Conservation (phyloP, 1,140 invertebrate genomes). For the Drosophila insularis region DNA sequence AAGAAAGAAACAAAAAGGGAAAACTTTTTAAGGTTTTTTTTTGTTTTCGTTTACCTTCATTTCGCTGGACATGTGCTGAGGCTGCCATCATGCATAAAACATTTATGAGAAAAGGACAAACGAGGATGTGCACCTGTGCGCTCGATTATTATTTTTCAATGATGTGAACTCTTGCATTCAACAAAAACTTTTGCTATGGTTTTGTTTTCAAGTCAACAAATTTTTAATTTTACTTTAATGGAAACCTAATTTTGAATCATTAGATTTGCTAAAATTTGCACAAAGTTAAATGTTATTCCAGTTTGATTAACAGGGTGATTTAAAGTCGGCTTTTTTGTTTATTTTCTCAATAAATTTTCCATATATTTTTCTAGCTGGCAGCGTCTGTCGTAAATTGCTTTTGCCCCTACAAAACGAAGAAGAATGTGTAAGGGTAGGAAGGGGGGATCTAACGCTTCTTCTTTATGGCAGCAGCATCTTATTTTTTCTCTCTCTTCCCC, state of each 20-base stretch:
- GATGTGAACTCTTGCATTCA: conserved; percentile 5
- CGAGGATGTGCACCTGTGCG: conserved; percentile 32
- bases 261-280: neutral
- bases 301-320: neutral
- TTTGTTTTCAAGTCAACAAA: neutral
- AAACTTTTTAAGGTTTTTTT: conserved; percentile 23
- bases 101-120: conserved; percentile 19
- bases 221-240: neutral
- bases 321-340: neutral
- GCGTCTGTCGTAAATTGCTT: conserved; percentile 24
- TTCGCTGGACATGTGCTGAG: conserved; percentile 35
- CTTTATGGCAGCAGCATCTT: neutral
- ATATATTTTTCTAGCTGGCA: conserved; percentile 24
- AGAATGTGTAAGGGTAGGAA: neutral
- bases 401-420: conserved; percentile 1
- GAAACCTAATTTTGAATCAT: no score
- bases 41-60: conserved; percentile 2
- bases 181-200: neutral
- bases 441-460: neutral
- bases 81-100: conserved; percentile 56
- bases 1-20: neutral
- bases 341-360: conserved; percentile 16
- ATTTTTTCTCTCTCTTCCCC: neutral
- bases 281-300: neutral
- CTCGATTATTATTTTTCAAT: conserved; percentile 7